phyloP scores from a whole-genome alignment of 2,113 vertebrate species.

The Ammodytes marinus region DNA sequence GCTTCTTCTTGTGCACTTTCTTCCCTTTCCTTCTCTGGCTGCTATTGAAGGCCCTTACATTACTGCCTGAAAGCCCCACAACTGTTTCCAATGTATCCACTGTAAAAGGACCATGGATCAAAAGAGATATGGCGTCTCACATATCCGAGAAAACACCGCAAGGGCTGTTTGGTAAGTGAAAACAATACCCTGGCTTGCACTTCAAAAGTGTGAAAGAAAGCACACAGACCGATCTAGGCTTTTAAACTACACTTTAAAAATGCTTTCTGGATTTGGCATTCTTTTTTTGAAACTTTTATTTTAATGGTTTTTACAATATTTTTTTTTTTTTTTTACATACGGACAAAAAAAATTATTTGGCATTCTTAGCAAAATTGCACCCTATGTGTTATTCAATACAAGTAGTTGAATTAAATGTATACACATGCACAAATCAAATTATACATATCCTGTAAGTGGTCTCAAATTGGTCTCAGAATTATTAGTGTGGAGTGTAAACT shows the following conservation, averaged over 20 bases:
- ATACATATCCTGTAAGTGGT: too few species aligned
- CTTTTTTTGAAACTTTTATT: neutral
- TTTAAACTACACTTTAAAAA: conserved; percentile 19
- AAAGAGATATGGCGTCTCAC: conserved; percentile 64
- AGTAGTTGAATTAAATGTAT: neutral
- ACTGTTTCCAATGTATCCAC: conserved; percentile 43
- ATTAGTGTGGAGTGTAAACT: neutral
- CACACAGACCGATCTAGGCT: conserved; percentile 31
- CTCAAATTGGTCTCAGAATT: neutral
- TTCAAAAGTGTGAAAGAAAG: conserved; percentile 47
- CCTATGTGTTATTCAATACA: neutral
- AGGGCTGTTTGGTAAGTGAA: conserved; percentile 56
- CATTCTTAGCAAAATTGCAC: neutral
- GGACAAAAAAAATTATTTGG: neutral
- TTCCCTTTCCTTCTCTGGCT: conserved; percentile 19
- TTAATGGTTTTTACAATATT: too few species aligned
- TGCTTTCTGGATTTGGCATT: conserved; percentile 1
- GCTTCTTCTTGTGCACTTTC: conserved; percentile 4
- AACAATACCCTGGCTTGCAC: conserved; percentile 59
- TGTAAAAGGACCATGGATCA: conserved; percentile 56
- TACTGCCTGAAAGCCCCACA: conserved; percentile 34
- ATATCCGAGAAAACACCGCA: conserved; percentile 64
- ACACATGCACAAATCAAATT: neutral
- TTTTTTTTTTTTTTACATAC: too few species aligned
- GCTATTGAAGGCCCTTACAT: conserved; percentile 41